A percentile compares a stretch with the other conserved stretches of the same genome.
Conservation (phyloP, 2,113 vertebrate species). For the Gobiocypris rarus region DNA sequence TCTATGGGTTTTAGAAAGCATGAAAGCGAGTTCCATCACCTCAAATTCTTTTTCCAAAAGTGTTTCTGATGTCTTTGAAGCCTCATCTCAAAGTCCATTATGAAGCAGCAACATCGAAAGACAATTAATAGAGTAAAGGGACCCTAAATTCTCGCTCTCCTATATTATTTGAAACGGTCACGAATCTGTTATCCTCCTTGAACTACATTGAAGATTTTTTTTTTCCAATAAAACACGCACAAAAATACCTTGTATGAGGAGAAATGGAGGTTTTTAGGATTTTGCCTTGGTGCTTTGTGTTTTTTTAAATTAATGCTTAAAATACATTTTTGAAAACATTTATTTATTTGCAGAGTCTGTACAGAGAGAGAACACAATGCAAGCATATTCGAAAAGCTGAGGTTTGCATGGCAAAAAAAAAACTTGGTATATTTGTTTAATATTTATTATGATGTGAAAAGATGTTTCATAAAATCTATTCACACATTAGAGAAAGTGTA, state of each 20-base stretch:
- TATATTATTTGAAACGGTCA: not conserved
- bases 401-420: not conserved
- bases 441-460: not conserved
- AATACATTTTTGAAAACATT: not conserved
- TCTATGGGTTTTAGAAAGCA: not conserved
- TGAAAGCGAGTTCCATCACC: constrained; percentile 29
- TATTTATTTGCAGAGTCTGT: too few species aligned
- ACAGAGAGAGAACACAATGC: not conserved
- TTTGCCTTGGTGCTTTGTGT: not conserved
- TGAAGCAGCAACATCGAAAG: constrained; percentile 10
- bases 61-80: constrained; percentile 27
- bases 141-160: not conserved
- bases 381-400: not conserved
- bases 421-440: not conserved
- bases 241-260: not conserved
- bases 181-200: not conserved
- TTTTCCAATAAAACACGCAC: not conserved
- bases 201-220: constrained; percentile 8
- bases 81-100: constrained; percentile 39
- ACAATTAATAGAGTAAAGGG: constrained; percentile 27
- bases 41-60: not conserved
- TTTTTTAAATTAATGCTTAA: not conserved
- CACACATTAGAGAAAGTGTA: not conserved
- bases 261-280: not conserved
- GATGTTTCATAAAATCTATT: not conserved